These are phyloP conservation scores for Acipenser oxyrinchus DNA, from an alignment of 2,797 vertebrate genomes.

Conservation along the genomic window DNA sequence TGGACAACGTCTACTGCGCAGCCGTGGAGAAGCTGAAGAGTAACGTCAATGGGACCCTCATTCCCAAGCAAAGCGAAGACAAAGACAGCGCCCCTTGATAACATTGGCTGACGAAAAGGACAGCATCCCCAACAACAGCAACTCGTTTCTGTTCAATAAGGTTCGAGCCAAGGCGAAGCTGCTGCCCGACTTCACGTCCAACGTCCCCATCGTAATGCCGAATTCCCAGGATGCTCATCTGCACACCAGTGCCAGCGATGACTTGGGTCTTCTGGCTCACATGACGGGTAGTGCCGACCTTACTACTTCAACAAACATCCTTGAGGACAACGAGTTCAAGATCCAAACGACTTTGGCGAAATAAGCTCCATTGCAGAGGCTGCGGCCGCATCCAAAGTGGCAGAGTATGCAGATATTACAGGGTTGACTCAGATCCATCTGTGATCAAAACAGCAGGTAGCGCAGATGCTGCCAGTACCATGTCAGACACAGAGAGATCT, in stretches of 20 bases:
- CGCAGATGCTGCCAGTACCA: slow-evolving; percentile 80
- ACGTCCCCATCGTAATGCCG: slow-evolving; percentile 75
- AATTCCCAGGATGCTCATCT: slow-evolving; percentile 74
- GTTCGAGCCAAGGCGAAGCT: slow-evolving; percentile 82
- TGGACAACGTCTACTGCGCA: slow-evolving; percentile 89
- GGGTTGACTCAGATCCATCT: slow-evolving; percentile 63
- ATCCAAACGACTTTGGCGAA: slow-evolving; percentile 84
- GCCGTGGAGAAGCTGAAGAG: slow-evolving; percentile 90
- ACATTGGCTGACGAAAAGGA: slow-evolving; percentile 95
- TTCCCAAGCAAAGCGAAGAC: slow-evolving; percentile 64
- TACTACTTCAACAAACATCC: slow-evolving; percentile 63
- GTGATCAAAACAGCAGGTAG: slow-evolving; percentile 65
- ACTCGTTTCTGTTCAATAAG: slow-evolving; percentile 92
- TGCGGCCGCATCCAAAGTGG: slow-evolving; percentile 63
- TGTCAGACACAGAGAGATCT: slow-evolving; percentile 93
- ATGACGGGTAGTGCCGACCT: slow-evolving; percentile 83
- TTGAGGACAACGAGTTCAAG: slow-evolving; percentile 87
- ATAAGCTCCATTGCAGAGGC: slow-evolving; percentile 79
- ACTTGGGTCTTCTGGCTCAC: slow-evolving; percentile 89
- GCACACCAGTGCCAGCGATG: slow-evolving; percentile 75
- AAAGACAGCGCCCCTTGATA: slow-evolving; percentile 86
- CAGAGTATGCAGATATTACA: slow-evolving; percentile 72
- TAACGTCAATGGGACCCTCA: slow-evolving; percentile 57
- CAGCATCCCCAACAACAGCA: slow-evolving; percentile 78
- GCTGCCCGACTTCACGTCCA: slow-evolving; percentile 80